Evolutionary conservation across 2,113 vertebrate species (phyloP).

Genomic region (Trochalopteron elliotii): DNA sequence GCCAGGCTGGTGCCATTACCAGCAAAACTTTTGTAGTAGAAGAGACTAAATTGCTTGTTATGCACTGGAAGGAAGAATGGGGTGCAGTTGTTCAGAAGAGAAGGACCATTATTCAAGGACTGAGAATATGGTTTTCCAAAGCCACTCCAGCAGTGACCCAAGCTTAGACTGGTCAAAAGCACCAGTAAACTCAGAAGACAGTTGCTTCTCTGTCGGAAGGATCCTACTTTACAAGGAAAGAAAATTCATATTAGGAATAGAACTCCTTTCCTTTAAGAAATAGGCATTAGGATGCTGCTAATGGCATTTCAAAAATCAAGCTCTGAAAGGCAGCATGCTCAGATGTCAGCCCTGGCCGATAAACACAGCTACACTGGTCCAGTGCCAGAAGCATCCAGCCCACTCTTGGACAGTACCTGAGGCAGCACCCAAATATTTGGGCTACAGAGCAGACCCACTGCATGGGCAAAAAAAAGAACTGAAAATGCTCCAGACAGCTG

Average conservation of each 20-base stretch:
- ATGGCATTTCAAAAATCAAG: neutral
- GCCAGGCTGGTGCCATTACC: neutral
- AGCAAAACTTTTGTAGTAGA: neutral
- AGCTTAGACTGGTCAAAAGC: neutral
- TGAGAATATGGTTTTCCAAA: neutral
- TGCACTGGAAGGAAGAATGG: neutral
- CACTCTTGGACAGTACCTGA: accelerated
- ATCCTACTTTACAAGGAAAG: neutral
- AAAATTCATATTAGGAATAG: neutral
- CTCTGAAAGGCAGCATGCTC: neutral
- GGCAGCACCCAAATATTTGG: neutral
- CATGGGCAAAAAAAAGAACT: neutral
- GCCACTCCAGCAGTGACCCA: neutral
- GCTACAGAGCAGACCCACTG: neutral
- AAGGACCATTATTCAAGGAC: neutral
- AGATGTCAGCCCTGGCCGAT: neutral
- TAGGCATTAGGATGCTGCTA: neutral
- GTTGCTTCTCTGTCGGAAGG: neutral
- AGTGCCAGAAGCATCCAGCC: neutral
- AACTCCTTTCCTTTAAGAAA: neutral
- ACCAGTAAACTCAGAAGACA: neutral
- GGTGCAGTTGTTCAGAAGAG: neutral
- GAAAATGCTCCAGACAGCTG: neutral
- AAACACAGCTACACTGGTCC: neutral
- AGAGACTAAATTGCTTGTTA: neutral